phyloP scores from a whole-genome alignment of 2,797 vertebrate species.

The Zenarchopterus dispar region DNA sequence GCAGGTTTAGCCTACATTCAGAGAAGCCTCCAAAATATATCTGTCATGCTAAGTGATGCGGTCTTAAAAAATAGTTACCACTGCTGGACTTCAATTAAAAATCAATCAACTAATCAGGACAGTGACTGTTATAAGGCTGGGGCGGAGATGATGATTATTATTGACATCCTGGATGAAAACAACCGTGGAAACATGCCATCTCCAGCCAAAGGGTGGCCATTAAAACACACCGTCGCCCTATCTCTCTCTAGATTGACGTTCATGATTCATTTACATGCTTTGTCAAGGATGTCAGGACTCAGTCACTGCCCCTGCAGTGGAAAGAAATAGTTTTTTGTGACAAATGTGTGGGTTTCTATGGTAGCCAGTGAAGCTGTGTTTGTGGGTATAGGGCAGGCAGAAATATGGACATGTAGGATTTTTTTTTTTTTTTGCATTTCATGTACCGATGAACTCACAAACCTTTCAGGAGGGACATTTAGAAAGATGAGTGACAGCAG shows the following conservation, averaged over 20 bases:
- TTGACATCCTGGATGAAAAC: slow-evolving; percentile 31
- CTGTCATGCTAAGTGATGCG: slow-evolving; percentile 32
- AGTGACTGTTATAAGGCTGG: slow-evolving; percentile 18
- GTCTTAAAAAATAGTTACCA: slow-evolving; percentile 26
- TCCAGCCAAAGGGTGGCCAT: slow-evolving; percentile 47
- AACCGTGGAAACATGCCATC: slow-evolving; percentile 18
- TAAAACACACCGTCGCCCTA: slow-evolving; percentile 53
- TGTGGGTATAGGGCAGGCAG: slow-evolving; percentile 2
- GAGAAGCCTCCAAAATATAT: slow-evolving; percentile 32
- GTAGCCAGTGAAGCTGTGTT: background rate
- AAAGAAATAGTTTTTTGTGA: slow-evolving; percentile 36
- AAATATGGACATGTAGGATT: slow-evolving; percentile 25
- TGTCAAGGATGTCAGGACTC: slow-evolving; percentile 54
- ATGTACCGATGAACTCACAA: slow-evolving; percentile 18
- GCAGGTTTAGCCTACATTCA: slow-evolving; percentile 56
- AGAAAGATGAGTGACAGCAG: slow-evolving; percentile 32
- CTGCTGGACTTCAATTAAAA: slow-evolving; percentile 10
- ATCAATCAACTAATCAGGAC: slow-evolving; percentile 51
- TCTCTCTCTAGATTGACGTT: slow-evolving; percentile 53
- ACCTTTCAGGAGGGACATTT: slow-evolving; percentile 21
- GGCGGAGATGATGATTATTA: slow-evolving; percentile 40
- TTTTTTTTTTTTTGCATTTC: background rate
- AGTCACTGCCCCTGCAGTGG: slow-evolving; percentile 5
- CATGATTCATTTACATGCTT: slow-evolving; percentile 64
- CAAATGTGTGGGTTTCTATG: slow-evolving; percentile 24